phyloP scores from a whole-genome alignment of 1,140 invertebrate species.

The Drosophila sechellia region DNA sequence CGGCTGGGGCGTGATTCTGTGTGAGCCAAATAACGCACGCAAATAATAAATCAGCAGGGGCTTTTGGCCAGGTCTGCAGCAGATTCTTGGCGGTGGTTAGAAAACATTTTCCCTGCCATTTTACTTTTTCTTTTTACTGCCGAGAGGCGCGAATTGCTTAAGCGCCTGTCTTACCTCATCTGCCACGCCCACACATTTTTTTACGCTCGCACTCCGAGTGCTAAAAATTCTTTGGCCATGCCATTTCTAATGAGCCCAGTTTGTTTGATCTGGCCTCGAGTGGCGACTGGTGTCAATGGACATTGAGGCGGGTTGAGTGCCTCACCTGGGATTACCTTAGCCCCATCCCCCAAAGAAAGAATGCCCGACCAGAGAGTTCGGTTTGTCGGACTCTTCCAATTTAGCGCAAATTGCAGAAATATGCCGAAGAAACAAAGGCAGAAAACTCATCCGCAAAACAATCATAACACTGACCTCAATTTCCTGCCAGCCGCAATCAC shows the following conservation, averaged over 20 bases:
- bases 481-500: slow-evolving; percentile 81
- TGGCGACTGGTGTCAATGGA: slow-evolving; percentile 22
- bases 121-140: slow-evolving; percentile 39
- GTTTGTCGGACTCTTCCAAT: slow-evolving; percentile 44
- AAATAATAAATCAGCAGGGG: slow-evolving; percentile 72
- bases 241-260: slow-evolving; percentile 49
- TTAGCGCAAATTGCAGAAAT: slow-evolving; percentile 60
- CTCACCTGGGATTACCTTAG: not conserved
- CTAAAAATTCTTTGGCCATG: slow-evolving; percentile 11
- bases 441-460: slow-evolving; percentile 77
- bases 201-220: slow-evolving; percentile 26
- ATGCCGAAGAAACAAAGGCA: slow-evolving; percentile 50
- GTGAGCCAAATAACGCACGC: slow-evolving; percentile 72
- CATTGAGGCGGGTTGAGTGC: slow-evolving; percentile 32
- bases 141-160: slow-evolving; percentile 47
- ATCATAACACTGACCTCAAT: slow-evolving; percentile 83
- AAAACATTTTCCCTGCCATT: slow-evolving; percentile 66
- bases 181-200: slow-evolving; percentile 73
- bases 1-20: slow-evolving; percentile 60
- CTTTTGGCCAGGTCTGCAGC: slow-evolving; percentile 7
- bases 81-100: slow-evolving; percentile 40
- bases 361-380: slow-evolving; percentile 20
- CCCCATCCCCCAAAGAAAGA: slow-evolving; percentile 8
- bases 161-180: slow-evolving; percentile 39
- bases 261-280: slow-evolving; percentile 41